Percentiles rank a stretch among this genome's conserved stretches.
Conservation (phyloP, 2,888 invertebrate genomes). For the Hydropsyche betteni region DNA sequence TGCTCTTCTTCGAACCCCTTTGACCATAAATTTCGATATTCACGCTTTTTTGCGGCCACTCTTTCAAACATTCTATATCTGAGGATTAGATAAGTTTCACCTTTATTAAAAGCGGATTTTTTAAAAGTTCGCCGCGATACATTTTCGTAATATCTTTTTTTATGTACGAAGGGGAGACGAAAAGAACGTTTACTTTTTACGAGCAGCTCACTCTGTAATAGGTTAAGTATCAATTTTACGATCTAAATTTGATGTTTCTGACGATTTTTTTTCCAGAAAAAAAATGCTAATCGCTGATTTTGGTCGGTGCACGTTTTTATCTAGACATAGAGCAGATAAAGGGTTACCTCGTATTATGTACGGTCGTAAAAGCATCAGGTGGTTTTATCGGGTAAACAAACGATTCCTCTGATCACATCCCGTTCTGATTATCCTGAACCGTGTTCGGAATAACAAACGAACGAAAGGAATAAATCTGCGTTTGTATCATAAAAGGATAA, state of each 20-base stretch:
- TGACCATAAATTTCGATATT: neutral
- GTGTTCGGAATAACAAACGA: neutral
- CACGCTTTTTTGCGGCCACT: neutral
- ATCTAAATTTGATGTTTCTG: neutral
- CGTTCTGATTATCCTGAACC: neutral
- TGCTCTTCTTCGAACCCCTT: neutral
- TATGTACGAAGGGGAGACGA: constrained; percentile 5
- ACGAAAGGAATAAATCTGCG: too few relatives aligned
- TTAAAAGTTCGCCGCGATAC: neutral
- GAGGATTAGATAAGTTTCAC: neutral
- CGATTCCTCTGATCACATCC: neutral
- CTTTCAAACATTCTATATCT: neutral
- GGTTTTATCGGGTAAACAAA: constrained; percentile 12
- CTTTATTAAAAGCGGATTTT: too few relatives aligned
- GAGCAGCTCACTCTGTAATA: neutral
- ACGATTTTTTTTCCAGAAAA: too few relatives aligned
- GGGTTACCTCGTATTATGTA: neutral
- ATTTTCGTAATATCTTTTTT: neutral
- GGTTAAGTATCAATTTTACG: constrained; percentile 29
- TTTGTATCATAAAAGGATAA: too few relatives aligned
- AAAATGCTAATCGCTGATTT: neutral
- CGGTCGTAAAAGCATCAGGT: constrained; percentile 18
- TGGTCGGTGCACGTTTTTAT: neutral
- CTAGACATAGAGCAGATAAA: neutral
- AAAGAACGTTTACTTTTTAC: constrained; percentile 5